phyloP scores from a whole-genome alignment of 2,797 vertebrate genomes.

The Syngnathus rostellatus region DNA sequence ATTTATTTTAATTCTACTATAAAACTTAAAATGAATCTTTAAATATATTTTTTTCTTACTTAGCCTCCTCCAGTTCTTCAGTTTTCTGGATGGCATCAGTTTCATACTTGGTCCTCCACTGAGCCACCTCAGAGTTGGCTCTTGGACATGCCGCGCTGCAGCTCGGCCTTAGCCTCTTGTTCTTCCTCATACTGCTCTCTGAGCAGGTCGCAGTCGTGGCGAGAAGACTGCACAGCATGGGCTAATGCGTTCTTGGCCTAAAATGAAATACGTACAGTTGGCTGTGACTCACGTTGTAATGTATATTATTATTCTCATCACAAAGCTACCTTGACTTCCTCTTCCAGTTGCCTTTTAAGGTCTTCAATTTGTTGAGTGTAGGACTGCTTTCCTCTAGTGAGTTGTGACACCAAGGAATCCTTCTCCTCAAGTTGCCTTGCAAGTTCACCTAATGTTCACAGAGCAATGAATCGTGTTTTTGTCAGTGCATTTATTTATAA shows the following conservation, averaged over 20 bases:
- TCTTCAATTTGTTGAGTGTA: constrained; percentile 76
- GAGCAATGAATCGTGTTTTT: neutral
- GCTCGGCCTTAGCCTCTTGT: constrained; percentile 71
- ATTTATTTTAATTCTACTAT: constrained; percentile 47
- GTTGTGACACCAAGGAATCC: constrained; percentile 70
- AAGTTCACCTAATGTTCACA: constrained; percentile 65
- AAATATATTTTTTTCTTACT: constrained; percentile 40
- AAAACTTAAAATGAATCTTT: constrained; percentile 35
- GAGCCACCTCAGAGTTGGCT: constrained; percentile 78
- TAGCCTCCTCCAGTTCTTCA: constrained; percentile 75
- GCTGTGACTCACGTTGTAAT: neutral
- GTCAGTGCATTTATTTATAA: neutral
- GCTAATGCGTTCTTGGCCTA: constrained; percentile 78
- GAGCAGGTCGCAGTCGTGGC: constrained; percentile 58
- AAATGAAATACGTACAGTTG: neutral
- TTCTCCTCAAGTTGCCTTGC: constrained; percentile 74
- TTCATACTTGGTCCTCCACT: constrained; percentile 81
- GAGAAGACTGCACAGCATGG: constrained; percentile 72
- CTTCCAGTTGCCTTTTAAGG: constrained; percentile 76
- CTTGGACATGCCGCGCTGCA: constrained; percentile 73
- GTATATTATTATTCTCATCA: neutral
- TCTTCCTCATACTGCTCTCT: constrained; percentile 77
- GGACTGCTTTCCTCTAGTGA: constrained; percentile 73
- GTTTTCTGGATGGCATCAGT: constrained; percentile 78
- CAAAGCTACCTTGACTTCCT: constrained; percentile 68